Evolutionary conservation across 1,140 invertebrate genomes (phyloP), one percentile per base, ranked within the genome.

Genomic region (Nephotettix cincticeps): DNA sequence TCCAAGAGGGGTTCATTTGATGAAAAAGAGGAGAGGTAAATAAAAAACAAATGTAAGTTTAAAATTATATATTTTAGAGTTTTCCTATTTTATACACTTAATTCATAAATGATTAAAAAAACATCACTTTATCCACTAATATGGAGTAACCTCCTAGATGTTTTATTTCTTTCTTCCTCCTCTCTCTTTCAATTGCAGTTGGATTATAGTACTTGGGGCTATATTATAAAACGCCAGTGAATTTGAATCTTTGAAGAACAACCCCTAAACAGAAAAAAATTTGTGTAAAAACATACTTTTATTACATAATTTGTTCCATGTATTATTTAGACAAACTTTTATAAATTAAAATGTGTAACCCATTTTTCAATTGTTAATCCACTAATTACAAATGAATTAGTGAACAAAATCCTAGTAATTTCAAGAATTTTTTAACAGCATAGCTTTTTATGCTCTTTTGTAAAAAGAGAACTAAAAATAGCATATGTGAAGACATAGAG

Each of bases 161-260:
- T 1, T 79, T 88, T 93, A 99, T 78, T 99, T 99, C 83, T 99
- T 99, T 43, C 97, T 86, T 32, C 98, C 98, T 81, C 98, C 98
- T 83, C 98, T 88, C 83, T 99, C 98, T 82, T 99, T 99, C 4
- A 99, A 84, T 81, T 97, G 90, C 40, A 99, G 85, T 76, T 94
- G 90, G 45, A 99, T 88, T n/a, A 90, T 83, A 14, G 90, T 90
- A 51, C 91, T 93, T 11, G 91, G 90, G 0, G 88, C 84, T 27
- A 99, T 88, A 82, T 99, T 99, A 83, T 99, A 99, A 84, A 92
- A 99, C 0, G 95, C 98, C 79, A 99, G 84, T 1, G 91, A 90
- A 79, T 98, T 96, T 23, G 90, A 95, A 84, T 99, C 97, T 81
- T 99, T 99, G 82, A 99, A 96, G 83, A 99, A 99, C 80, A 99